Evolutionary conservation across 2,888 invertebrate species (phyloP).

Genomic region (Calliphora vomitoria): DNA sequence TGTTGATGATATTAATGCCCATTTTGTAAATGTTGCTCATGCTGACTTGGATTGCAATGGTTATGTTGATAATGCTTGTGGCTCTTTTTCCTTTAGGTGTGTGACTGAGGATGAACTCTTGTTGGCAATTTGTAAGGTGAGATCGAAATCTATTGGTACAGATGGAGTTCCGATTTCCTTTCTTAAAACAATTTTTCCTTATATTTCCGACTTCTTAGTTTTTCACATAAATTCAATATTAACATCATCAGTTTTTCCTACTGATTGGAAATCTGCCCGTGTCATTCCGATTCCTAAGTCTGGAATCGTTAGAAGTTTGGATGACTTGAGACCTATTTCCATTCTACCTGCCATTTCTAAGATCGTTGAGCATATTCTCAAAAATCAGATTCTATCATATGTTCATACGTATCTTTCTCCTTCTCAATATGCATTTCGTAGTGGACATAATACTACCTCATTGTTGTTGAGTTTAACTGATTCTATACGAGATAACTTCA

Average conservation of each 20-base stretch:
- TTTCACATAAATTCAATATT: neutral
- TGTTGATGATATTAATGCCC: too few species aligned
- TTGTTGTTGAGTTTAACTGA: neutral
- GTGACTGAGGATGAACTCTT: neutral
- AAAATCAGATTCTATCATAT: neutral
- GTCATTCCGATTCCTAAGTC: slow-evolving; percentile 19
- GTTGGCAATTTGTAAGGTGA: neutral
- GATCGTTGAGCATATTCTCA: slow-evolving; percentile 8
- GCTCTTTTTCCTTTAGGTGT: slow-evolving; percentile 23
- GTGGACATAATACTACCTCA: slow-evolving; percentile 7
- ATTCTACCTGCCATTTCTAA: slow-evolving; percentile 4
- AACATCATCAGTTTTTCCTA: slow-evolving; percentile 1
- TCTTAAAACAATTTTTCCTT: neutral
- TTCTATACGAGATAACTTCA: neutral
- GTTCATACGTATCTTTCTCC: neutral
- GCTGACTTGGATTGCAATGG: neutral
- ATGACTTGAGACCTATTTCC: slow-evolving; percentile 19
- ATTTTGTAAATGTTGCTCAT: neutral
- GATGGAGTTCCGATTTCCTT: slow-evolving; percentile 8
- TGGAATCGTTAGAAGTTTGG: neutral
- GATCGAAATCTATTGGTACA: slow-evolving; percentile 28
- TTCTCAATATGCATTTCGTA: slow-evolving; percentile 26
- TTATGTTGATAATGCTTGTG: neutral
- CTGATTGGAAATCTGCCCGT: neutral
- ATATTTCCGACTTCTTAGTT: neutral